phyloP scores from a whole-genome alignment of 1,140 invertebrate species.

The Cyrtorhinus lividipennis region DNA sequence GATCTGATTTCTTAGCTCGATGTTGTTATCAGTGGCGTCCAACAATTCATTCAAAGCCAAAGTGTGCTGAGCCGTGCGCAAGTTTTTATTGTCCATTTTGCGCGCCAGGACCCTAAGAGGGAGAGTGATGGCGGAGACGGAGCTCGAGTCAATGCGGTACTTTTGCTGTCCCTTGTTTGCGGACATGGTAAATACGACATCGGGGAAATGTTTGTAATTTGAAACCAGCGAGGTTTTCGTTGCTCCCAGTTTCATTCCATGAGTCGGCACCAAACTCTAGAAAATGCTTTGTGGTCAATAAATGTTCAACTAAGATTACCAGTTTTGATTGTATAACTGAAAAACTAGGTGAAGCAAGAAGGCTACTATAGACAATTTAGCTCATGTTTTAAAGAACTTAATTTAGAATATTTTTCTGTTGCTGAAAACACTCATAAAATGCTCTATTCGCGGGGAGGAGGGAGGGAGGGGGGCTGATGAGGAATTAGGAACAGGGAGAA shows the following conservation, averaged over 20 bases:
- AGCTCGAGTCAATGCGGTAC: constrained; percentile 14
- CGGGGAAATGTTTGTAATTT: constrained; percentile 4
- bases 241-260: constrained; percentile 12
- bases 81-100: constrained; percentile 12
- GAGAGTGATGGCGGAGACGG: constrained; percentile 7
- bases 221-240: constrained; percentile 13
- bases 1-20: constrained; percentile 26
- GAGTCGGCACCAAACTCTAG: constrained; percentile 15
- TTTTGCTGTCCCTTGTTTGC: constrained; percentile 11
- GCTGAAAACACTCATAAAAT: no score
- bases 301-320: neutral
- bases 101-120: constrained; percentile 8
- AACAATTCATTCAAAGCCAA: constrained; percentile 27
- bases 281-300: no score
- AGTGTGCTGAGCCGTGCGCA: constrained; percentile 13
- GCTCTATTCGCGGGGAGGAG: no score
- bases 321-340: neutral
- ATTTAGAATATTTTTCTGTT: no score
- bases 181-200: constrained; percentile 11
- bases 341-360: no score
- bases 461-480: no score
- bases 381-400: no score
- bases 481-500: no score
- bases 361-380: no score
- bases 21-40: constrained; percentile 28